phyloP scores from a whole-genome alignment of 1,140 invertebrate genomes.

The Drosophila novamexicana region DNA sequence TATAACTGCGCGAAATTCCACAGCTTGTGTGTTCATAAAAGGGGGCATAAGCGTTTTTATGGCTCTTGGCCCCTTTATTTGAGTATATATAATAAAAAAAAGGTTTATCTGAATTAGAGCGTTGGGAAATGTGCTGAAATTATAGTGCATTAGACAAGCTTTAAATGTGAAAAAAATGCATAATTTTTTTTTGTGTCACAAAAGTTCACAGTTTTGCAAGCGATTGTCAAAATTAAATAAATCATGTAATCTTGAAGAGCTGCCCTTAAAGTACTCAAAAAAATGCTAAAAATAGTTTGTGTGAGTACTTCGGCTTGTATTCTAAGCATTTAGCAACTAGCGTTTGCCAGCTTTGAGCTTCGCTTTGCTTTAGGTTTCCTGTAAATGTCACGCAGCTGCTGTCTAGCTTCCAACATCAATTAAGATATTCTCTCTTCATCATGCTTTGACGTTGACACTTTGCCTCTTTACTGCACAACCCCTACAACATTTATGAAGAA shows the following conservation, averaged over 20 bases:
- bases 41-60: slow-evolving; percentile 23
- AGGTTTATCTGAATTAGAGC: slow-evolving; percentile 41
- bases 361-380: not conserved
- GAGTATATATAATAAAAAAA: slow-evolving; percentile 10
- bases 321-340: not conserved
- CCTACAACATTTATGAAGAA: not conserved
- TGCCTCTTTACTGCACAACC: not conserved
- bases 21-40: slow-evolving; percentile 49
- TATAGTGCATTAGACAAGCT: slow-evolving; percentile 30
- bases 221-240: too few relatives aligned
- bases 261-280: too few relatives aligned
- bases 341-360: not conserved
- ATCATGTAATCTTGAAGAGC: too few relatives aligned
- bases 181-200: not conserved
- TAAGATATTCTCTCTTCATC: slow-evolving; percentile 7
- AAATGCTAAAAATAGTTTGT: too few relatives aligned
- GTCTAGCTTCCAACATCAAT: not conserved
- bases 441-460: slow-evolving; percentile 1
- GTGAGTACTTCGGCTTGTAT: not conserved
- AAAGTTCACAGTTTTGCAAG: too few relatives aligned
- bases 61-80: slow-evolving; percentile 29
- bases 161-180: slow-evolving; percentile 11
- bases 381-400: not conserved
- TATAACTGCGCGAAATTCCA: slow-evolving; percentile 39
- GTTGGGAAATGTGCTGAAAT: slow-evolving; percentile 32